phyloP scores from a whole-genome alignment of 2,113 vertebrate species.

The Protomyctophum bolini region DNA sequence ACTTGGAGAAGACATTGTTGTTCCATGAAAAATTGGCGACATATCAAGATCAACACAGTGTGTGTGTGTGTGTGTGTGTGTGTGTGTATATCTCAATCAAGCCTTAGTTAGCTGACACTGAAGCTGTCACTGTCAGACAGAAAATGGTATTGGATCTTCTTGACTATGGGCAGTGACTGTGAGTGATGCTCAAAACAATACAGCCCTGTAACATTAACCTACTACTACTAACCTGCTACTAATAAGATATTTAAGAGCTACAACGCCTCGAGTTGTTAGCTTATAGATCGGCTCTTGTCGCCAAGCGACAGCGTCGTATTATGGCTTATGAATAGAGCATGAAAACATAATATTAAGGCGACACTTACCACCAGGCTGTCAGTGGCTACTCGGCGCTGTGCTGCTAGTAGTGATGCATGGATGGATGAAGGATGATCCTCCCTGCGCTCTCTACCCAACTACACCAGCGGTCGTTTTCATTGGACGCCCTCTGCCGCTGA shows the following conservation, averaged over 20 bases:
- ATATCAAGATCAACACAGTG: not conserved
- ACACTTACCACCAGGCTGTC: slow-evolving; percentile 62
- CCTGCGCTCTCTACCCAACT: slow-evolving; percentile 53
- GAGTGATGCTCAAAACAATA: not conserved
- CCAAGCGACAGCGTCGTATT: not conserved
- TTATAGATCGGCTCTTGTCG: not conserved
- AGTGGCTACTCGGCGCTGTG: slow-evolving; percentile 6
- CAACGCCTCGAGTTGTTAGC: not conserved
- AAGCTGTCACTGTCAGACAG: slow-evolving; percentile 4
- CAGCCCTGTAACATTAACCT: not conserved
- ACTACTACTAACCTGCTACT: not conserved
- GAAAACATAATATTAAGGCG: not conserved
- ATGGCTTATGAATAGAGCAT: no score
- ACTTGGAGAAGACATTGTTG: no score
- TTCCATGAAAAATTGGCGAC: not conserved
- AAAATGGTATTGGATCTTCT: not conserved
- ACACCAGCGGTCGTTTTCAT: slow-evolving; percentile 35
- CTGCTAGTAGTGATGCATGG: slow-evolving; percentile 5
- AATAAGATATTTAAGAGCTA: not conserved
- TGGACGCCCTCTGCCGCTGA: slow-evolving; percentile 29
- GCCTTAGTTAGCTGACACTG: not conserved
- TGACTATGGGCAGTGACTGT: not conserved
- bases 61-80: not conserved
- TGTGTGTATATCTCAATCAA: not conserved
- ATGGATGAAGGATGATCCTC: not conserved